These are phyloP conservation scores for Diplogasteroides magnus DNA, from an alignment of 1,140 invertebrate species.

Conservation along the genomic window DNA sequence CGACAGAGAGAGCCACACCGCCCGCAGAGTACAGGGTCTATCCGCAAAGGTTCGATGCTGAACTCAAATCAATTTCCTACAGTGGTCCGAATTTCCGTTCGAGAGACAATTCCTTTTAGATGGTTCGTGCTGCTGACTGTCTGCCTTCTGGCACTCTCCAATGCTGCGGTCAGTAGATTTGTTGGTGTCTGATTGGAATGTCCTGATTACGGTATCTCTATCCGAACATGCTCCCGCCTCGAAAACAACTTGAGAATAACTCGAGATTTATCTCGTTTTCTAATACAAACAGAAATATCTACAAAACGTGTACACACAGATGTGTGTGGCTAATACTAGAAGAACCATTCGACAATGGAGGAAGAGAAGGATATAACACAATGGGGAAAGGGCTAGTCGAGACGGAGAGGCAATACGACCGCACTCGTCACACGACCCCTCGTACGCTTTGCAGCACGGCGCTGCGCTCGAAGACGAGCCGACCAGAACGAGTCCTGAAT, in stretches of 20 bases:
- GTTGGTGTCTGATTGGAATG: neutral
- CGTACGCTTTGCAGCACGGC: neutral
- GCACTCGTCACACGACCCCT: neutral
- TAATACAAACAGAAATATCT: no score
- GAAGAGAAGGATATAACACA: neutral
- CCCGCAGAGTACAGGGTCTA: neutral
- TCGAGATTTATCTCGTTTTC: no score
- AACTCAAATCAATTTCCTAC: neutral
- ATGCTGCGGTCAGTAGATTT: conserved; percentile 47
- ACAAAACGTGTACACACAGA: no score
- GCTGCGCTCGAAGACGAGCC: neutral
- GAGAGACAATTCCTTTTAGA: no score
- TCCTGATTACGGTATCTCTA: conserved; percentile 17
- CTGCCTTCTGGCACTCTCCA: conserved; percentile 50
- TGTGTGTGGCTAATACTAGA: no score
- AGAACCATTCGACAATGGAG: conserved; percentile 4
- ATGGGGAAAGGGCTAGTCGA: neutral
- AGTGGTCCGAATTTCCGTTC: no score
- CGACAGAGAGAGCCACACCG: neutral
- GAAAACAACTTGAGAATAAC: no score
- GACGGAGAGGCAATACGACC: no score
- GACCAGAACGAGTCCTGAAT: conserved; percentile 1
- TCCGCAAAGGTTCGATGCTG: neutral
- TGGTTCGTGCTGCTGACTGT: conserved; percentile 45
- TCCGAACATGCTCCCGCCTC: no score